Percentiles rank a stretch among this genome's conserved stretches.
Evolutionary conservation across 2,888 invertebrate genomes (phyloP).

Genomic region (Gymnosoma rotundatum): DNA sequence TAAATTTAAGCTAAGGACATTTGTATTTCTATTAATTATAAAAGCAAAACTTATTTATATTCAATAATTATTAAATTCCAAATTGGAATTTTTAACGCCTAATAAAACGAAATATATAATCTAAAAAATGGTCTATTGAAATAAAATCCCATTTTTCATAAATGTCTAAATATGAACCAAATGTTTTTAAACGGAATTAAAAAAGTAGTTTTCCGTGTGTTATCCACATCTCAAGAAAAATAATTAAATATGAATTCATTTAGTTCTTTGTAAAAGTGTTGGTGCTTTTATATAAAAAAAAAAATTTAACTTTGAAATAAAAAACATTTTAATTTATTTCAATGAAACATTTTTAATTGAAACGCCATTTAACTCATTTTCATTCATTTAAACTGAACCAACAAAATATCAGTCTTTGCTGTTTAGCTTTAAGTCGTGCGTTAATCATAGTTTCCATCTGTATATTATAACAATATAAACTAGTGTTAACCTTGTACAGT

Average conservation of each 20-base stretch:
- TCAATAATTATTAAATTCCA: conserved; percentile 65
- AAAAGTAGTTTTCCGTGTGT: not conserved
- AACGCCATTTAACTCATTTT: not conserved
- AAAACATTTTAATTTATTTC: not conserved
- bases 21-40: conserved; percentile 58
- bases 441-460: conserved; percentile 18
- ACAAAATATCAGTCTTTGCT: conserved; percentile 12
- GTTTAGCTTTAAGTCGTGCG: conserved; percentile 15
- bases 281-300: too few relatives aligned
- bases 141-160: not conserved
- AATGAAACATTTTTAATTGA: not conserved
- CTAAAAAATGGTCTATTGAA: conserved; percentile 28
- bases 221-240: not conserved
- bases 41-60: conserved; percentile 56
- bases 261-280: too few relatives aligned
- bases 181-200: not conserved
- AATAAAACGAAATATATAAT: conserved; percentile 50
- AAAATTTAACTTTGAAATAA: too few relatives aligned
- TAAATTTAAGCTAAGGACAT: conserved; percentile 66
- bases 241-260: not conserved
- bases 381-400: conserved; percentile 6
- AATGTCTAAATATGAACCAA: not conserved
- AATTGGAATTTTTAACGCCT: conserved; percentile 68
- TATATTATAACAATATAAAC: conserved; percentile 36
- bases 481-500: conserved; percentile 59